phyloP scores from a whole-genome alignment of 2,113 vertebrate genomes.

The Sturnira hondurensis region DNA sequence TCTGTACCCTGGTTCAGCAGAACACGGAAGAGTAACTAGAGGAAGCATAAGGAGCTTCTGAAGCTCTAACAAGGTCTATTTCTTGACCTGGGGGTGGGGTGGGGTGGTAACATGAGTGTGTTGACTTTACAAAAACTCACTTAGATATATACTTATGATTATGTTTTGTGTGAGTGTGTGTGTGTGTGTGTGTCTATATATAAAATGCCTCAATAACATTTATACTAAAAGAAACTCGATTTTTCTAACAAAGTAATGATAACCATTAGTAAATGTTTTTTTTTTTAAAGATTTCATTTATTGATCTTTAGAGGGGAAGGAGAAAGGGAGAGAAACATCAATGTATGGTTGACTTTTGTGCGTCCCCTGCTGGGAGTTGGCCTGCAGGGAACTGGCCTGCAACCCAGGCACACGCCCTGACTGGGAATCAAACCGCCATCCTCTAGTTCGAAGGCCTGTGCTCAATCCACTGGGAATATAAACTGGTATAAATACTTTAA shows the following conservation, averaged over 20 bases:
- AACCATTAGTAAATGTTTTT: neutral
- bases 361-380: no score
- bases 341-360: no score
- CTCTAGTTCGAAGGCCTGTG: no score
- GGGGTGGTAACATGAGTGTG: neutral
- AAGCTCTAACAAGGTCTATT: neutral
- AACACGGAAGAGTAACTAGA: neutral
- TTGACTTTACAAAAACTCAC: neutral
- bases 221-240: neutral
- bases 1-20: conserved; percentile 66
- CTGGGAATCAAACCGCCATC: no score
- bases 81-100: neutral
- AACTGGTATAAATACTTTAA: neutral
- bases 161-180: neutral
- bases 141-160: neutral
- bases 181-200: neutral
- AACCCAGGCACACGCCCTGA: no score
- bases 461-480: no score
- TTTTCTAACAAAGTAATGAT: neutral
- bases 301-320: no score
- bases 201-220: neutral
- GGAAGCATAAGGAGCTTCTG: neutral
- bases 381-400: no score
- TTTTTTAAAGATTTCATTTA: no score
- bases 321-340: no score